Evolutionary conservation across 2,797 vertebrate genomes (phyloP).

Genomic region (Antrozous pallidus): DNA sequence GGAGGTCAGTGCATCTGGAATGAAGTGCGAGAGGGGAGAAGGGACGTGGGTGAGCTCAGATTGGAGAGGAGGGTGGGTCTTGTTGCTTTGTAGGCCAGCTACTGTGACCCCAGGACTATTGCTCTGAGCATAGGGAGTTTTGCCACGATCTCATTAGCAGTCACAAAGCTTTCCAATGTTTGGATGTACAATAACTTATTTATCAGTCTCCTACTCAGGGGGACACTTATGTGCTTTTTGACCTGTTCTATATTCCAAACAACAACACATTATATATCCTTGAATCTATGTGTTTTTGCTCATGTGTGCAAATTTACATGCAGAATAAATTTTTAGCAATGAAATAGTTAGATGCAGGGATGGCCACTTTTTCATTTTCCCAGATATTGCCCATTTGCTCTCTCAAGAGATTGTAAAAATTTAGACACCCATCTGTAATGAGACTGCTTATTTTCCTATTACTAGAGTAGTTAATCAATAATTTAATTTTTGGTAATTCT

Average conservation of each 20-base stretch:
- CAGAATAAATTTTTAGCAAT: background rate
- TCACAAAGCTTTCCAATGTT: background rate
- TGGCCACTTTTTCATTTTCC: constrained; percentile 27
- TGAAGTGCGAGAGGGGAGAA: background rate
- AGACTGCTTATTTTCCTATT: background rate
- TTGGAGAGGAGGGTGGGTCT: background rate
- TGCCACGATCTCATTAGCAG: background rate
- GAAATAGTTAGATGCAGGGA: background rate
- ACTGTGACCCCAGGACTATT: background rate
- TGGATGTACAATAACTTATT: background rate
- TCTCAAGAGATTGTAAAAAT: background rate
- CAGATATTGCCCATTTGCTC: background rate
- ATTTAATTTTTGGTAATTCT: background rate
- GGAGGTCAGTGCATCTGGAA: background rate
- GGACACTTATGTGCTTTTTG: background rate
- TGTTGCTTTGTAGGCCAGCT: background rate
- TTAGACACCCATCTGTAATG: background rate
- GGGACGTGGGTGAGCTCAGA: background rate
- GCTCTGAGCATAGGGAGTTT: background rate
- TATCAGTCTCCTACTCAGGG: background rate
- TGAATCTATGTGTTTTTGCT: background rate
- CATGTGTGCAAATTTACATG: background rate
- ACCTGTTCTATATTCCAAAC: background rate
- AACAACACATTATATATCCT: background rate
- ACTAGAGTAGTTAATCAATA: background rate